phyloP scores from a whole-genome alignment of 2,888 invertebrate genomes.

The Escarpia spicata region DNA sequence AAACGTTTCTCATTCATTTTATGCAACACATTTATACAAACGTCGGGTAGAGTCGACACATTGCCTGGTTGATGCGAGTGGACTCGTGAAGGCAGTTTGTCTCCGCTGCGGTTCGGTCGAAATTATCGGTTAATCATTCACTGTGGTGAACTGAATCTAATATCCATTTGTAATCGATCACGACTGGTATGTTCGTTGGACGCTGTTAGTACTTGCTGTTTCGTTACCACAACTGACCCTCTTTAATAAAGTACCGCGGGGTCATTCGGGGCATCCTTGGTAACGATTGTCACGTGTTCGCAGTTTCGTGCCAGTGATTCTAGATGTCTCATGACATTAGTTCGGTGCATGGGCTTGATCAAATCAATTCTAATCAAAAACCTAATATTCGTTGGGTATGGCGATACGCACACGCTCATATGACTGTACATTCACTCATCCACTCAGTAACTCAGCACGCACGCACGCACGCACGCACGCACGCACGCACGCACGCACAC shows the following conservation, averaged over 20 bases:
- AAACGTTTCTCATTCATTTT: too few species aligned
- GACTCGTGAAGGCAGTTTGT: neutral
- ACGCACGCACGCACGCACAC: too few species aligned
- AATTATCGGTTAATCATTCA: neutral
- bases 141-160: neutral
- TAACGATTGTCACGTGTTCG: neutral
- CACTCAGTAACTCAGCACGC: too few species aligned
- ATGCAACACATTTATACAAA: too few species aligned
- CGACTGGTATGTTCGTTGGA: neutral
- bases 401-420: too few species aligned
- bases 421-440: too few species aligned
- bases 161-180: neutral
- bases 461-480: too few species aligned
- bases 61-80: neutral
- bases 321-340: neutral
- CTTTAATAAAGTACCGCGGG: neutral
- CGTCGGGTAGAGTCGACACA: neutral
- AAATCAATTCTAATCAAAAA: neutral
- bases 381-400: neutral
- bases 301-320: neutral
- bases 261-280: neutral
- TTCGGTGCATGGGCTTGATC: neutral
- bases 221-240: neutral
- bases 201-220: neutral
- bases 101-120: neutral